phyloP scores from a whole-genome alignment of 2,888 invertebrate species.

The Adelphocoris suturalis region DNA sequence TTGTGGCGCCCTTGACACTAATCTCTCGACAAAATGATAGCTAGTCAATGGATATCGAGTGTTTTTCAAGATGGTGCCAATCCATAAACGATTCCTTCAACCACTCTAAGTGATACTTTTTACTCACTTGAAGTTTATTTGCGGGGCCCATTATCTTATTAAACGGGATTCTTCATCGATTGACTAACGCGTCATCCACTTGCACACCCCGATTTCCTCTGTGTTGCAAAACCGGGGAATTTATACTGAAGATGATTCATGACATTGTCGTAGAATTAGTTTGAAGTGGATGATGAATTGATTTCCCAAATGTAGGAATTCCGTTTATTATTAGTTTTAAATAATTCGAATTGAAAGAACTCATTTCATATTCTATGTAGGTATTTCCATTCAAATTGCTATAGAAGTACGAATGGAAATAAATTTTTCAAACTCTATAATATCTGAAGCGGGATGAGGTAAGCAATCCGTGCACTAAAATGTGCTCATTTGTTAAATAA shows the following conservation, averaged over 20 bases:
- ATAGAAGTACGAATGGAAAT: too few species aligned
- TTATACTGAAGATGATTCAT: neutral
- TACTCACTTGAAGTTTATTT: slow-evolving; percentile 31
- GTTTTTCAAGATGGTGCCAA: neutral
- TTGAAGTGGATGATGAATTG: neutral
- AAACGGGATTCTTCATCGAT: slow-evolving; percentile 1
- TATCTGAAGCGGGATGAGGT: too few species aligned
- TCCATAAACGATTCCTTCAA: slow-evolving; percentile 4
- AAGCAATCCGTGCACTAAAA: too few species aligned
- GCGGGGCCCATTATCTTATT: slow-evolving; percentile 25
- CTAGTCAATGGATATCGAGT: neutral
- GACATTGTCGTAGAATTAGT: neutral
- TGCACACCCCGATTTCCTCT: neutral
- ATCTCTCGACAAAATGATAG: neutral
- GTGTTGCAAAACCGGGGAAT: neutral
- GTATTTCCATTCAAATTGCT: too few species aligned
- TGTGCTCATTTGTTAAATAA: too few species aligned
- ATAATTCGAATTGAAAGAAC: too few species aligned
- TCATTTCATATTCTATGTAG: too few species aligned
- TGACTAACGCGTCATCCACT: neutral
- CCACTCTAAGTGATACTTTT: slow-evolving; percentile 29
- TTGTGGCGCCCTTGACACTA: slow-evolving; percentile 3
- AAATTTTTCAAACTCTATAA: too few species aligned
- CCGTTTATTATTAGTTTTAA: neutral
- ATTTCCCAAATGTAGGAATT: neutral